phyloP scores from a whole-genome alignment of 1,140 invertebrate species.

The Lanistes nyassanus region DNA sequence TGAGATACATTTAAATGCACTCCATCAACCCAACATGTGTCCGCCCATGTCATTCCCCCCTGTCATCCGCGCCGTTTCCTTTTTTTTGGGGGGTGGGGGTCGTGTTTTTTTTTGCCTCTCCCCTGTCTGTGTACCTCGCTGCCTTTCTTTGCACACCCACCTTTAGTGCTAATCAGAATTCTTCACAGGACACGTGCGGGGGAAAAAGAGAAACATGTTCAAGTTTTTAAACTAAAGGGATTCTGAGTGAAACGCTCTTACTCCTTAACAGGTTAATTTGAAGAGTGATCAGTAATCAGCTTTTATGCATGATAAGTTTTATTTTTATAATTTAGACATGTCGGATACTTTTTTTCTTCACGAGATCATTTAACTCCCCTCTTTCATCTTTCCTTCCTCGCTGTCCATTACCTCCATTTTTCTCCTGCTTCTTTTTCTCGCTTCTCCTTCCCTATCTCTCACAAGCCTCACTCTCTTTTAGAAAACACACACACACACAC shows the following conservation, averaged over 20 bases:
- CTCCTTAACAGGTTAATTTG: too few relatives aligned
- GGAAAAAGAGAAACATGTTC: too few relatives aligned
- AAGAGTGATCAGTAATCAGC: too few relatives aligned
- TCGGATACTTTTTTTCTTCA: background rate
- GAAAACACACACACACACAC: too few relatives aligned
- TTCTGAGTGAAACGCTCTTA: too few relatives aligned
- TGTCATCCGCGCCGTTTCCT: background rate
- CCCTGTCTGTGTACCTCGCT: background rate
- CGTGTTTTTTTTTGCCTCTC: background rate
- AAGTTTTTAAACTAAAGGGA: too few relatives aligned
- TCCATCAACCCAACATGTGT: too few relatives aligned
- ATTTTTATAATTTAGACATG: too few relatives aligned
- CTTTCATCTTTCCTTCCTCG: background rate
- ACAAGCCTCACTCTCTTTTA: background rate
- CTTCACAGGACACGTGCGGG: background rate
- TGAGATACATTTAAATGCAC: background rate
- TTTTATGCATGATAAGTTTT: too few relatives aligned
- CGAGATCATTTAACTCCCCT: background rate
- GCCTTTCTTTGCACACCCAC: background rate
- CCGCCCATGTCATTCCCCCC: too few relatives aligned
- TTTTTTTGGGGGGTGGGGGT: too few relatives aligned
- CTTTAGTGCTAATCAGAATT: too few relatives aligned
- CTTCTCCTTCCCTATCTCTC: background rate
- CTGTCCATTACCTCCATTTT: background rate
- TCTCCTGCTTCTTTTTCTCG: background rate